Base-by-base conservation (phyloP, 2,888 invertebrate genomes). In the Drosophila paracracens region DNA sequence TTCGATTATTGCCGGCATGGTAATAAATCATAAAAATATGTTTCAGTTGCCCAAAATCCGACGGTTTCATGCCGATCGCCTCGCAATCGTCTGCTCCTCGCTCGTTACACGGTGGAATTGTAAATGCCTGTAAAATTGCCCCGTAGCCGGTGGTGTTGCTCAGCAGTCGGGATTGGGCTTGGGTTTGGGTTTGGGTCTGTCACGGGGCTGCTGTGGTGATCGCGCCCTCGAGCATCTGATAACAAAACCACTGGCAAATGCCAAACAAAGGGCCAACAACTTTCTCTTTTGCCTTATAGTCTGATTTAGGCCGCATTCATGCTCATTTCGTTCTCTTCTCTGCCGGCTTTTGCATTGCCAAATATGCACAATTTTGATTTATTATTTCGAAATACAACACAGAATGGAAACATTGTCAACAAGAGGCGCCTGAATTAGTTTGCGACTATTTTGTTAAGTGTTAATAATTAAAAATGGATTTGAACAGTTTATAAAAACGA, bases 11-110 rank as follows among this genome's bases (percentile, higher is more conserved):
- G 90, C 84, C 90, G 85, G 71, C 74, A 64, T 70, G 79, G 88
- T 80, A 91, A 93, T 92, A 92, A 92, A 93, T 92, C 93, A 92
- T 92, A 92, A 88, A 91, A 89, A 91, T 91, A 91, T 91, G 81
- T 79, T 80, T 76, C 72, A 84, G 68, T 79, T 61, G 46, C 80
- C 76, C 69, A 54, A 75, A 83, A 76, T 57, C 60, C 85, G 77
- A 77, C 70, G 70, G 69, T 76, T 80, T 61, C 63, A 70, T 63
- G 63, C 67, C 69, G 68, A 75, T 69, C 65, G 73, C 51, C 57
- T n/a, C 18, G 36, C 36, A 18, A 18, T 38, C 25, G 62, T 75
- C 60, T 81, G 67, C 78, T 74, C 76, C 79, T 77, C 76, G 78
- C 85, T 91, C 88, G 89, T 92, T 92, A 91, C 89, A 92, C 88